Base-by-base conservation (phyloP, 2,113 vertebrate genomes). In the Platanista minor region DNA sequence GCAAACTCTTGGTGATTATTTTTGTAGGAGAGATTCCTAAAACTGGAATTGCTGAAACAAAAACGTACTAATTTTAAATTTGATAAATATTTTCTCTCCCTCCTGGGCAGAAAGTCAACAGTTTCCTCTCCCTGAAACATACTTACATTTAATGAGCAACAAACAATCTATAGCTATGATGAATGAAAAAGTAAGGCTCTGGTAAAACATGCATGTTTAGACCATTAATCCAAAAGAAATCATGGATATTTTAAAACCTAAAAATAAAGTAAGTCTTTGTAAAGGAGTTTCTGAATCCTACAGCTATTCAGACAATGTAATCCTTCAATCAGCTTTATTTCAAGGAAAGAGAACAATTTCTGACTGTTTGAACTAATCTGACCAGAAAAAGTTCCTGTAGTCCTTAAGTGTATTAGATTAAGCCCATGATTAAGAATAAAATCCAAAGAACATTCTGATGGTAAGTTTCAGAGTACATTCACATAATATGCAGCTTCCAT, bases 291-390 rank as follows among this genome's bases (percentile, higher is more conserved):
- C 91, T 84, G 94, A 84, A 85, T 93, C 82, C 90, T 95, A 74
- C 89, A 95, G 94, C 67, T 93, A 89, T 90, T 66, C 92, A 97
- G 81, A 92, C 92, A 95, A 74, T 62, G 41, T 97, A 98, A 97
- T 96, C 97, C 96, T 96, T 90, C 91, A 95, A 96, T 85, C 92
- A 95, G 97, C 97, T 97, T 97, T 97, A 96, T 94, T 96, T 84
- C 88, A 81, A 85, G 66, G 88, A 69, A 92, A 82, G 88, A 92
- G 96, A 95, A 98, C 96, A 97, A 95, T 94, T 94, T 89, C 96
- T 93, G 81, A 96, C 71, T 94, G 95, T 97, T 95, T 75, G 21
- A 67, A 93, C 72, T 98, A 97, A 98, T 96, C 97, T 95, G 74
- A 83, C 96, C 91, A 97, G 97, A 91, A 97, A 97, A 96, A 78